Conservation (phyloP, 1,140 invertebrate genomes). For the Habropoda laboriosa region DNA sequence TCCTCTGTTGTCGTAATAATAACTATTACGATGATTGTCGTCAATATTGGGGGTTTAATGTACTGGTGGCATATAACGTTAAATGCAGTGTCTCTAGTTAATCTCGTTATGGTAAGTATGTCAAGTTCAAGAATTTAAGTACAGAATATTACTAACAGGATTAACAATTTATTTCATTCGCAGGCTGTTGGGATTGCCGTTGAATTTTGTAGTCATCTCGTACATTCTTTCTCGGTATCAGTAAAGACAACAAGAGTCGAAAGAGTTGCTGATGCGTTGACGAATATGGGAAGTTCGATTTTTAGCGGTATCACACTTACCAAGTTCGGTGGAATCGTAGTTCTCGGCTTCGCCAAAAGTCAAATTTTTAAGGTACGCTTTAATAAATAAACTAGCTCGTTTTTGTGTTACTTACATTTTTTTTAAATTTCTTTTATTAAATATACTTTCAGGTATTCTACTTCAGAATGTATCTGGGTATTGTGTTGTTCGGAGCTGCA, state of each 20-base stretch:
- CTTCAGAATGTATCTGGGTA: constrained; percentile 99
- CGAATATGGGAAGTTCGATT: constrained; percentile 97
- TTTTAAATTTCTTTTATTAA: background rate
- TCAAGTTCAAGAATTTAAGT: background rate
- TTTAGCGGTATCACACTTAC: constrained; percentile 98
- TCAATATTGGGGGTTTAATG: constrained; percentile 97
- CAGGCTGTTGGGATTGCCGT: constrained; percentile 98
- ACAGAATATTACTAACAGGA: background rate
- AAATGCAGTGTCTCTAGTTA: constrained; percentile 98
- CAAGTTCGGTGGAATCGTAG: constrained; percentile 97
- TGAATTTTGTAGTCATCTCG: constrained; percentile 99
- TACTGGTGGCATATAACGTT: constrained; percentile 97
- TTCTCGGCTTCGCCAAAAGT: constrained; percentile 97
- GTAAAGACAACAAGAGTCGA: constrained; percentile 86
- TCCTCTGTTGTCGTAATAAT: constrained; percentile 94
- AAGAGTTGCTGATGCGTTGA: constrained; percentile 91
- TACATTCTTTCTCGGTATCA: constrained; percentile 94
- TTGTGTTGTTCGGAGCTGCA: constrained; percentile 97
- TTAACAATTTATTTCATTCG: constrained; percentile 25
- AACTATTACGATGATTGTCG: constrained; percentile 96
- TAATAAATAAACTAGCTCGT: background rate
- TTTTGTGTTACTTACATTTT: background rate
- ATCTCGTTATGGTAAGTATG: constrained; percentile 95
- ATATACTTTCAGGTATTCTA: constrained; percentile 91
- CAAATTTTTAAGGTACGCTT: constrained; percentile 92